Conservation (phyloP, 2,113 vertebrate species). For the Ammospiza nelsoni region DNA sequence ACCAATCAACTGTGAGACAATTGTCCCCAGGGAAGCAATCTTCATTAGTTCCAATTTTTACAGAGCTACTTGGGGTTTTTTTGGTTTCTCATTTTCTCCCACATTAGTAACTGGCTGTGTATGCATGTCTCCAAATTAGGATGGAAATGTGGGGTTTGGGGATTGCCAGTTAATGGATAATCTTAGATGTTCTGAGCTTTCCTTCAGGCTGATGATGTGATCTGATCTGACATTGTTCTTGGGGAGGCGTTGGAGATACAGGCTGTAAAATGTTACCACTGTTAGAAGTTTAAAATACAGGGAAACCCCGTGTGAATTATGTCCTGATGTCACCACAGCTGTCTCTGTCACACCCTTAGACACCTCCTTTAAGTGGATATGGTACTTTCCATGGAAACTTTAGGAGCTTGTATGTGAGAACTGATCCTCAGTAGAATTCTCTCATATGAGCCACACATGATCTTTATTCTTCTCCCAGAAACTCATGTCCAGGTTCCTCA, state of each 20-base stretch:
- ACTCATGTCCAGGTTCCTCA: neutral
- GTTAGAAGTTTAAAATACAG: neutral
- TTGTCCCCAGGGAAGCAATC: slow-evolving; percentile 25
- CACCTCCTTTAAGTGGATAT: neutral
- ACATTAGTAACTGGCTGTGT: neutral
- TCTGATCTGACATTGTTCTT: neutral
- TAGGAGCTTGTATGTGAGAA: neutral
- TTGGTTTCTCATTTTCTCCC: slow-evolving; percentile 46
- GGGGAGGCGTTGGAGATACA: neutral
- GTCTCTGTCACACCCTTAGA: neutral
- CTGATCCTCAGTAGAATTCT: neutral
- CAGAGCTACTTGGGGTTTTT: slow-evolving; percentile 25
- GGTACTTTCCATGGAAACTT: neutral
- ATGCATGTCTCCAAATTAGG: neutral
- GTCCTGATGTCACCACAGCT: neutral
- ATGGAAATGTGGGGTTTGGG: neutral
- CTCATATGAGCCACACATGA: neutral
- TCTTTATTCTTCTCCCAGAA: neutral
- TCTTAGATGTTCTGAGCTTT: neutral
- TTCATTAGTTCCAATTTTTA: slow-evolving; percentile 45
- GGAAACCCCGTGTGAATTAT: neutral
- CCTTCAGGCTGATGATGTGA: neutral
- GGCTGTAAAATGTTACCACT: neutral
- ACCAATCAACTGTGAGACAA: slow-evolving; percentile 40
- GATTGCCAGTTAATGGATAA: neutral